Evolutionary conservation across 2,797 vertebrate genomes (phyloP).

Genomic region (Lagocephalus sceleratus): DNA sequence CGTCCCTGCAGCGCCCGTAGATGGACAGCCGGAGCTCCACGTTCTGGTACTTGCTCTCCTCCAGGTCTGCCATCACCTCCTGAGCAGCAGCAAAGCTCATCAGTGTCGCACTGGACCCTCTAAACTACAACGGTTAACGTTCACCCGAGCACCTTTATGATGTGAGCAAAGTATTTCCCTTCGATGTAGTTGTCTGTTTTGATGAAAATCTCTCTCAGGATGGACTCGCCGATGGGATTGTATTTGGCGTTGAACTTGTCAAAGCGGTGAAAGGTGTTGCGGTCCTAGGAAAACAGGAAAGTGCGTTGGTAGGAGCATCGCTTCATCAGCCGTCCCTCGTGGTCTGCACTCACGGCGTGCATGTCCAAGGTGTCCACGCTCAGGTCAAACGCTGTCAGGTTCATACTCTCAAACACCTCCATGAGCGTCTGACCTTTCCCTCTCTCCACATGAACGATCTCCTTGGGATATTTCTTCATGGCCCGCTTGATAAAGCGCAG

Average conservation of each 20-base stretch:
- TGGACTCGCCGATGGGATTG: conserved; percentile 95
- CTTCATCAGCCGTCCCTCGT: background rate
- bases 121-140: background rate
- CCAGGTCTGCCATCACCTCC: conserved; percentile 95
- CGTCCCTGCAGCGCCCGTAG: conserved; percentile 87
- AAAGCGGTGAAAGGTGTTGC: conserved; percentile 97
- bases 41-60: conserved; percentile 98
- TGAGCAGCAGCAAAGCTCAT: conserved; percentile 63
- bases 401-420: conserved; percentile 95
- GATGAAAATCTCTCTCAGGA: conserved; percentile 96
- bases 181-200: conserved; percentile 94
- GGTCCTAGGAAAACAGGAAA: conserved; percentile 75
- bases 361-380: conserved; percentile 95
- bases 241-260: conserved; percentile 99
- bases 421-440: conserved; percentile 92
- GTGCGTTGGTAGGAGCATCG: too few species aligned
- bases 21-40: conserved; percentile 91
- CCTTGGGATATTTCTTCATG: conserved; percentile 91
- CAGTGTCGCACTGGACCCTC: background rate
- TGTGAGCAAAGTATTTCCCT: conserved; percentile 95
- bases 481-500: conserved; percentile 94
- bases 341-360: conserved; percentile 83
- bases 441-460: conserved; percentile 89
- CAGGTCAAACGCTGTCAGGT: conserved; percentile 93
- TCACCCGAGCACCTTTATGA: conserved; percentile 83